phyloP scores from a whole-genome alignment of 2,888 invertebrate genomes.

The Hydrotaea cyrtoneurina region DNA sequence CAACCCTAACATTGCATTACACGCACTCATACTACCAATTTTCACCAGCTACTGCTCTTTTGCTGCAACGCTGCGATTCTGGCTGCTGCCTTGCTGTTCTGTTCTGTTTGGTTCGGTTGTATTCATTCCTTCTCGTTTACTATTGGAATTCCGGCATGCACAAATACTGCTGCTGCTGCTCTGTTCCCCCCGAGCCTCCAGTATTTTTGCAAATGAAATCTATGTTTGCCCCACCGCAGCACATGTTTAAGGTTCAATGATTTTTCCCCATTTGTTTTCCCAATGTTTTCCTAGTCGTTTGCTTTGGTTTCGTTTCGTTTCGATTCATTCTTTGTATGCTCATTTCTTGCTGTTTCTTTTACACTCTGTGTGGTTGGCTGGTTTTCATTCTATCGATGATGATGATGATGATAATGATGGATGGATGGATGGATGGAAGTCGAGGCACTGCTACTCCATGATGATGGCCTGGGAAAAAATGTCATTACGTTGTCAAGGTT shows the following conservation, averaged over 20 bases:
- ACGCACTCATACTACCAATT: neutral
- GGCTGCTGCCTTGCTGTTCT: neutral
- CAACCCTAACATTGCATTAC: conserved; percentile 27
- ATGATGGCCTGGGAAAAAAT: conserved; percentile 32
- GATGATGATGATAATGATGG: conserved; percentile 8
- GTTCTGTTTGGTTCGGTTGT: neutral
- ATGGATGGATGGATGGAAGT: neutral
- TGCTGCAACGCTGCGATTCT: neutral
- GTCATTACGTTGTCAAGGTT: conserved; percentile 49
- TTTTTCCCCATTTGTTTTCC: conserved; percentile 25
- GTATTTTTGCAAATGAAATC: conserved; percentile 17
- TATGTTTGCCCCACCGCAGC: conserved; percentile 38
- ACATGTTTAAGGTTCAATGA: conserved; percentile 51
- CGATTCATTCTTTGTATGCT: conserved; percentile 32
- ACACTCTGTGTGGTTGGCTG: conserved; percentile 1
- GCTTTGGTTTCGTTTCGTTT: conserved; percentile 14
- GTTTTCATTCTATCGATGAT: conserved; percentile 16
- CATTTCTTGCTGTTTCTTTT: conserved; percentile 9
- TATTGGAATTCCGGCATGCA: conserved; percentile 28
- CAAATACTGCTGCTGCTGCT: neutral
- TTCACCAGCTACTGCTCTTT: neutral
- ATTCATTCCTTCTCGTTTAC: neutral
- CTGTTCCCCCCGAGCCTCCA: neutral
- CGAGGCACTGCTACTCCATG: too few relatives aligned
- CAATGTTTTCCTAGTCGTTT: conserved; percentile 37